A percentile compares a stretch with the other conserved stretches of the same genome.
Conservation (phyloP, 2,797 vertebrate species). For the Acropternis orthonyx region DNA sequence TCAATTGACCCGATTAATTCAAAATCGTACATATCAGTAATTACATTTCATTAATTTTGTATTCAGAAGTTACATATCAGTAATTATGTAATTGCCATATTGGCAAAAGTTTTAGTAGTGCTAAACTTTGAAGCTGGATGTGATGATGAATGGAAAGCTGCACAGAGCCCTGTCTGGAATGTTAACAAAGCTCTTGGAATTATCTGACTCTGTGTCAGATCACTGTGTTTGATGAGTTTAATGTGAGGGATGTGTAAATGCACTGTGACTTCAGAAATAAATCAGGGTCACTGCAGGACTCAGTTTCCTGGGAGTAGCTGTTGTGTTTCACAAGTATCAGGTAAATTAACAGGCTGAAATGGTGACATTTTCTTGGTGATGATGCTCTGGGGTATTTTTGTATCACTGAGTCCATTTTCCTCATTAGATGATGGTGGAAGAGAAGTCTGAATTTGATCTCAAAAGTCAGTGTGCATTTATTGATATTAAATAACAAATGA, state of each 20-base stretch:
- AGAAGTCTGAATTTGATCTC: not conserved
- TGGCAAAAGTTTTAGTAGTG: constrained; percentile 35
- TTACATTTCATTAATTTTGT: constrained; percentile 3
- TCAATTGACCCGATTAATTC: constrained; percentile 34
- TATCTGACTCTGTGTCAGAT: constrained; percentile 66
- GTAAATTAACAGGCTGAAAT: not conserved
- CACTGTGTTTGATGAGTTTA: constrained; percentile 53
- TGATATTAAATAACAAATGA: not conserved
- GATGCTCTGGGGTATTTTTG: not conserved
- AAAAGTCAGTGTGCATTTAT: not conserved
- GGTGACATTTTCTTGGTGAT: constrained; percentile 2
- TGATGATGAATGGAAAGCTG: constrained; percentile 61
- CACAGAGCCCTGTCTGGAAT: constrained; percentile 47
- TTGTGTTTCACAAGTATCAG: constrained; percentile 8
- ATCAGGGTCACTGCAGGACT: not conserved
- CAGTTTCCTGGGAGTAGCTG: not conserved
- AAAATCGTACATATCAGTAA: constrained; percentile 45
- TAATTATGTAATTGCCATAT: constrained; percentile 27
- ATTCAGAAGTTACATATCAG: constrained; percentile 47
- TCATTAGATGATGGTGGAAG: not conserved
- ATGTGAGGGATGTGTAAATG: constrained; percentile 14
- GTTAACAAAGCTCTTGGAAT: constrained; percentile 63
- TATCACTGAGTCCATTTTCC: not conserved
- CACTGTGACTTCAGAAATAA: constrained; percentile 15
- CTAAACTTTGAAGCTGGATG: constrained; percentile 51